Evolutionary conservation across 2,888 invertebrate species (phyloP).

Genomic region (Bombyx huttoni): DNA sequence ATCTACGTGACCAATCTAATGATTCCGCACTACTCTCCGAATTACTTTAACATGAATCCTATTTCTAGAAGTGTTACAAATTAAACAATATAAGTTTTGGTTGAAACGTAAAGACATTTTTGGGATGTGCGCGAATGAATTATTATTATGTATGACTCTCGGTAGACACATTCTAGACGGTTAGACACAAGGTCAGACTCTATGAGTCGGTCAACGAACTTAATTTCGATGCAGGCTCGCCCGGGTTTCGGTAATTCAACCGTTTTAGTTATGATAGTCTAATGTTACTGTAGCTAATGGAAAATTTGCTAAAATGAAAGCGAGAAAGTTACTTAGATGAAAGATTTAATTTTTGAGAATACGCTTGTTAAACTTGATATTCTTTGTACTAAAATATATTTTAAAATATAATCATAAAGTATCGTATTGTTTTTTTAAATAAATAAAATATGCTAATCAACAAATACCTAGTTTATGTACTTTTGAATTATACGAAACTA

Average conservation of each 20-base stretch:
- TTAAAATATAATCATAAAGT: too few relatives aligned
- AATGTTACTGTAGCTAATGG: not conserved
- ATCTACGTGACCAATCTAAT: slow-evolving; percentile 39
- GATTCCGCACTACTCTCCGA: slow-evolving; percentile 25
- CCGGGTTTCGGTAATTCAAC: not conserved
- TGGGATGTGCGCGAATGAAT: not conserved
- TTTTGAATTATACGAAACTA: too few relatives aligned
- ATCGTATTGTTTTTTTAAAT: too few relatives aligned
- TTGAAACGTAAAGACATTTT: not conserved
- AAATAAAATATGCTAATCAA: too few relatives aligned
- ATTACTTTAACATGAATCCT: slow-evolving; percentile 19
- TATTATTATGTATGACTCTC: slow-evolving; percentile 3
- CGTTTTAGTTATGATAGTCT: not conserved
- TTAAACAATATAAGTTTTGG: not conserved
- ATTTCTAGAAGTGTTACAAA: slow-evolving; percentile 11
- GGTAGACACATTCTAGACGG: slow-evolving; percentile 32
- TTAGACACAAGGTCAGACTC: slow-evolving; percentile 46
- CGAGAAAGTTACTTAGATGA: too few relatives aligned
- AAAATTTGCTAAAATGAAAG: too few relatives aligned
- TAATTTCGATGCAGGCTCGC: slow-evolving; percentile 23
- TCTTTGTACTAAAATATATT: too few relatives aligned
- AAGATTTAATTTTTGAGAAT: too few relatives aligned
- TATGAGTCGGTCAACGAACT: slow-evolving; percentile 46
- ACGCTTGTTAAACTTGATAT: too few relatives aligned
- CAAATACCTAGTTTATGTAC: too few relatives aligned